Evolutionary conservation across 2,113 vertebrate species (phyloP), one percentile per base, ranked within the genome.

Genomic region (Clarias magur): DNA sequence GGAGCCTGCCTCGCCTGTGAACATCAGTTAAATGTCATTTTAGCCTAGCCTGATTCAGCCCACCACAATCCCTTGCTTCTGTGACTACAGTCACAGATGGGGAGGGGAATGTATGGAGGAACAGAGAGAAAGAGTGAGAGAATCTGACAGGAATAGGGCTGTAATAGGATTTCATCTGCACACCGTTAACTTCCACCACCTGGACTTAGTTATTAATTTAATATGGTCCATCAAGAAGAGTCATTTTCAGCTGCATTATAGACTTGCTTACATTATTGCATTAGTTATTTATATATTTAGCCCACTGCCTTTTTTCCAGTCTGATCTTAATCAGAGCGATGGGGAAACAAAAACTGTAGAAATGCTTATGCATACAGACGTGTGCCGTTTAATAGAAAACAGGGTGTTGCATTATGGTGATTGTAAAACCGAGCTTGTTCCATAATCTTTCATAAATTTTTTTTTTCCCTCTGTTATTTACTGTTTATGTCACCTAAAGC

Each of bases 11-110:
- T 95, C 93, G 94, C 94, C 94, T 95, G 94, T 95, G 94, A 95
- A 95, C 95, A 96, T 96, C 95, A 96, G 94, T 95, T 95, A 95
- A 94, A 95, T 96, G 95, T 96, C 95, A 96, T 96, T 95, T 96
- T 95, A 96, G 87, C 95, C 95, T 93, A 93, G 95, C 94, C 95
- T 94, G 95, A 95, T 95, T 95, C 95, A 95, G 94, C 93, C 94
- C 93, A 92, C 95, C 93, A 94, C 95, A 95, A 95, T 94, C 94
- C 93, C 87, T 93, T 92, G 93, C 85, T 88, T 90, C 87, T 88
- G 85, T 82, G 89, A 84, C 89, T 88, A 86, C 87, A 87, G 76
- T 73, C 62, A 9, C 38, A 83, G 87, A 93, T 92, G 90, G 89
- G 92, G 91, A 90, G 92, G 91, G 88, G 63, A 87, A 75, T 84